These are phyloP conservation scores for Galagoides demidoff DNA, from an alignment of 2,797 vertebrate species.

Conservation along the genomic window DNA sequence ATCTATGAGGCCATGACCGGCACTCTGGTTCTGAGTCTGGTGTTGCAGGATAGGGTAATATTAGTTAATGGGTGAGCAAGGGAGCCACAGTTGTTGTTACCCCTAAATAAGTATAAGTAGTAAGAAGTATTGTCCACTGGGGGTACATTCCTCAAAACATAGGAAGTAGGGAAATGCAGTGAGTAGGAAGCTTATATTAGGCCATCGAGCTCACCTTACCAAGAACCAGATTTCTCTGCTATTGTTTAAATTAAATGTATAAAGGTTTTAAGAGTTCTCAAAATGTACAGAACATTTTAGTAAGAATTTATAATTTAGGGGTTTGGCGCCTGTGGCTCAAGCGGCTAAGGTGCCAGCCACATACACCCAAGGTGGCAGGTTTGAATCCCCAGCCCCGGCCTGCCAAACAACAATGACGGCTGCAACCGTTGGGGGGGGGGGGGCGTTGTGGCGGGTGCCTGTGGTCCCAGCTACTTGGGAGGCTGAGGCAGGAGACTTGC, in stretches of 20 bases:
- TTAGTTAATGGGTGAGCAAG: neutral
- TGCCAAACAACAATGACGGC: too few relatives aligned
- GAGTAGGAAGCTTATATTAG: neutral
- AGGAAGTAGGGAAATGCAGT: neutral
- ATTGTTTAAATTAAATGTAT: conserved; percentile 9
- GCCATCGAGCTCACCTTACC: neutral
- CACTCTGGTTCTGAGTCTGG: neutral
- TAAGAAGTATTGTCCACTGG: neutral
- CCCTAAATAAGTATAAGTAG: neutral
- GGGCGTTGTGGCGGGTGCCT: too few relatives aligned
- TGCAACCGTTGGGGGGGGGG: too few relatives aligned
- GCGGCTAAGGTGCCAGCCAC: too few relatives aligned
- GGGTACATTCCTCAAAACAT: neutral
- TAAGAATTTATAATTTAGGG: neutral
- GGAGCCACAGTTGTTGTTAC: neutral
- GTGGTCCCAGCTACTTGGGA: too few relatives aligned
- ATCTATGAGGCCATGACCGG: neutral
- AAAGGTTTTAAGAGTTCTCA: neutral
- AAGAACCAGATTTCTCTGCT: neutral
- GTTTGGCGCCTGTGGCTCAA: too few relatives aligned
- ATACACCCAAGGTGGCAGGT: too few relatives aligned
- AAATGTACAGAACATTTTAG: neutral
- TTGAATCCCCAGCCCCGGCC: too few relatives aligned
- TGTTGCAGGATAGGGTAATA: neutral
- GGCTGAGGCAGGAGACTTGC: too few relatives aligned